These are phyloP conservation scores for Elymnias hypermnestra DNA, from an alignment of 1,140 invertebrate species.

Conservation along the genomic window DNA sequence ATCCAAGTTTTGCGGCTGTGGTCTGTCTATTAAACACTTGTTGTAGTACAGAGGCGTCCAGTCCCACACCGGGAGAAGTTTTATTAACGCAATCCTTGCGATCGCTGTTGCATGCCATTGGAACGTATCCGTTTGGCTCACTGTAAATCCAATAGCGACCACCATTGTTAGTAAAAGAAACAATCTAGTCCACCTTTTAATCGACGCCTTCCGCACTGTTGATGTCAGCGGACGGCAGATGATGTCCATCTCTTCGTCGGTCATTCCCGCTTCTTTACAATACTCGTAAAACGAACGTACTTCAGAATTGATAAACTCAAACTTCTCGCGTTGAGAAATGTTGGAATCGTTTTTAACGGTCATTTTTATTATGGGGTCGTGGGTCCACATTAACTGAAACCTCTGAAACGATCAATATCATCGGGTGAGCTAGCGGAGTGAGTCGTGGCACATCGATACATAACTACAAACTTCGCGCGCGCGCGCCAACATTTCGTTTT, in stretches of 20 bases:
- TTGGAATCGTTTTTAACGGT: conserved; percentile 51
- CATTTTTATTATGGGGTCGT: conserved; percentile 48
- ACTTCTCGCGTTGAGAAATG: conserved; percentile 70
- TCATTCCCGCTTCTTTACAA: conserved; percentile 82
- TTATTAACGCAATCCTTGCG: conserved; percentile 80
- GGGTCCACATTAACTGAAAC: conserved; percentile 24
- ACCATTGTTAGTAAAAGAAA: conserved; percentile 53
- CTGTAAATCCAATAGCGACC: conserved; percentile 62
- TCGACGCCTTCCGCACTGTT: conserved; percentile 77
- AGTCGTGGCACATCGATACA: conserved; percentile 42
- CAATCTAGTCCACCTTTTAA: conserved; percentile 72
- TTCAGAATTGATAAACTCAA: conserved; percentile 76
- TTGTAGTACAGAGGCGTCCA: conserved; percentile 87
- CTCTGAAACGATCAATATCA: conserved; percentile 55
- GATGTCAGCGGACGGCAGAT: conserved; percentile 80
- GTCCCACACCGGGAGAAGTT: conserved; percentile 85
- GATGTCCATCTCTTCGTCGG: conserved; percentile 80
- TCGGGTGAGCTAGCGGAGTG: conserved; percentile 20
- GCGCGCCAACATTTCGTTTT: conserved; percentile 48
- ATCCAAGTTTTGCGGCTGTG: conserved; percentile 44
- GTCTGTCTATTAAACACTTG: conserved; percentile 82
- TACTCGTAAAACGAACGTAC: conserved; percentile 79
- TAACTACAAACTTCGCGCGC: conserved; percentile 61
- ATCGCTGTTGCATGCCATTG: conserved; percentile 79
- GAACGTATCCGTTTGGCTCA: conserved; percentile 68